Conservation (phyloP, 2,113 vertebrate species). For the Otocyon megalotis region DNA sequence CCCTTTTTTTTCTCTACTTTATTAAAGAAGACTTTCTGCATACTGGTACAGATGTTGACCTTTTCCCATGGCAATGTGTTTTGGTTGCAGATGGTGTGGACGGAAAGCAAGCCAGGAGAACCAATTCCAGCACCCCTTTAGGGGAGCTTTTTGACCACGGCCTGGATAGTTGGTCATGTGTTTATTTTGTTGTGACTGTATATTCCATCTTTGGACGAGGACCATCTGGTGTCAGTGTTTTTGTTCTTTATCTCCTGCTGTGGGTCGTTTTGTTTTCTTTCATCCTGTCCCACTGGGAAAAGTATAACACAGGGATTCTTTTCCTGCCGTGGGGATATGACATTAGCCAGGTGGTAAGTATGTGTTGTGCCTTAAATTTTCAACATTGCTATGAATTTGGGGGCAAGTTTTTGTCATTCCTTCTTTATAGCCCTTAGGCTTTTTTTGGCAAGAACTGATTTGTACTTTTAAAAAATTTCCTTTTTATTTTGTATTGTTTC, state of each 20-base stretch:
- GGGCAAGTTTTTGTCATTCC: background rate
- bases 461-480: background rate
- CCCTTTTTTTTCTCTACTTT: background rate
- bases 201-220: slow-evolving; percentile 98
- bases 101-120: slow-evolving; percentile 97
- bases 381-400: background rate
- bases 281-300: slow-evolving; percentile 99
- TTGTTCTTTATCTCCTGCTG: slow-evolving; percentile 94
- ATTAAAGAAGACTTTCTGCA: accelerated
- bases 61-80: background rate
- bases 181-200: slow-evolving; percentile 97
- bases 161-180: slow-evolving; percentile 98
- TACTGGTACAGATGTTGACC: accelerated
- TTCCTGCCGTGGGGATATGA: slow-evolving; percentile 99
- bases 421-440: background rate
- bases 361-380: background rate
- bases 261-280: slow-evolving; percentile 99
- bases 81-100: slow-evolving; percentile 94
- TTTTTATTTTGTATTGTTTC: background rate
- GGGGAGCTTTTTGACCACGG: slow-evolving; percentile 99
- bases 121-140: slow-evolving; percentile 96
- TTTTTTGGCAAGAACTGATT: slow-evolving; percentile 49
- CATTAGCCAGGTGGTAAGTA: slow-evolving; percentile 98
- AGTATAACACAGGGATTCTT: slow-evolving; percentile 98
- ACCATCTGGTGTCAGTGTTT: slow-evolving; percentile 93